phyloP scores from a whole-genome alignment of 2,888 invertebrate species.

The Tromatobia lineatoria region DNA sequence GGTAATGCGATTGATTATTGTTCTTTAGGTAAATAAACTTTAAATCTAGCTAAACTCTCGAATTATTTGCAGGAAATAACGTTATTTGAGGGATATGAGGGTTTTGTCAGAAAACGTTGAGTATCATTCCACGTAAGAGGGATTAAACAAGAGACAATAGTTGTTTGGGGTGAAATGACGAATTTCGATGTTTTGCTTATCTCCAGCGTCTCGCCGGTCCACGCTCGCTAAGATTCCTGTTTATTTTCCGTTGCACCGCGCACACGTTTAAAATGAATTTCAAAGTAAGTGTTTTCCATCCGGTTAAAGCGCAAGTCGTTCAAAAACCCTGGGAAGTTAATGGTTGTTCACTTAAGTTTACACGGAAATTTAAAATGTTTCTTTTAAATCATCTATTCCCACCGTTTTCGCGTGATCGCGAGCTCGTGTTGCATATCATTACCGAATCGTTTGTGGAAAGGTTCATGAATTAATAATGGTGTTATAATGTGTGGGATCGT shows the following conservation, averaged over 20 bases:
- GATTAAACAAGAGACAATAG: constrained; percentile 25
- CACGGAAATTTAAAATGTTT: background rate
- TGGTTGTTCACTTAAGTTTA: constrained; percentile 8
- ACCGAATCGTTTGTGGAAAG: constrained; percentile 6
- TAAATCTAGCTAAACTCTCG: constrained; percentile 37
- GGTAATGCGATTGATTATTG: background rate
- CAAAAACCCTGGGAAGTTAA: background rate
- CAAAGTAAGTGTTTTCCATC: constrained; percentile 71
- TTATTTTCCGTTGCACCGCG: constrained; percentile 67
- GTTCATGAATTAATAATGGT: constrained; percentile 20
- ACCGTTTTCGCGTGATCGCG: constrained; percentile 4
- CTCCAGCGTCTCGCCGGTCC: constrained; percentile 14
- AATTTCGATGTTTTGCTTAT: constrained; percentile 41
- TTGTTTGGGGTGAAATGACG: constrained; percentile 42
- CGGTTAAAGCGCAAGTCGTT: background rate
- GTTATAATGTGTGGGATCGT: constrained; percentile 21
- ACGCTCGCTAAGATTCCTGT: constrained; percentile 54
- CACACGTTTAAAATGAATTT: constrained; percentile 65
- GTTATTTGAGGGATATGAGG: constrained; percentile 56
- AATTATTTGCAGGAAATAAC: constrained; percentile 69
- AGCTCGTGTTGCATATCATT: constrained; percentile 4
- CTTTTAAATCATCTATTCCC: background rate
- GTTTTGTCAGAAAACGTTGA: constrained; percentile 28
- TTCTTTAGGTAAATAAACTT: background rate
- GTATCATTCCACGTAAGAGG: constrained; percentile 44